A percentile compares a stretch with the other conserved stretches of the same genome.
Evolutionary conservation across 2,113 vertebrate genomes (phyloP).

Genomic region (Phasianus colchicus): DNA sequence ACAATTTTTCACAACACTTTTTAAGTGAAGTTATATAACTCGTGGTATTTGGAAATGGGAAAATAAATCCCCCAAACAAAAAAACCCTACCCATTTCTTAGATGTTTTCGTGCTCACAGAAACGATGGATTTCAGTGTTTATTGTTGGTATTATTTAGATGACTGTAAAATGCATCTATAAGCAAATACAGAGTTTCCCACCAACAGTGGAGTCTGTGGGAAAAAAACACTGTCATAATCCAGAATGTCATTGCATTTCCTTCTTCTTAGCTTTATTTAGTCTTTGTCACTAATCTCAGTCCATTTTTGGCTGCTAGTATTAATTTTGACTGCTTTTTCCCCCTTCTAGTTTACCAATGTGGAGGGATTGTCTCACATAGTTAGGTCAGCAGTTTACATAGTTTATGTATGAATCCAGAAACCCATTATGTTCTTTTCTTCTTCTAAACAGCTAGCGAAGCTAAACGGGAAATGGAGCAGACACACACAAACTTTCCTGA

Average conservation of each 20-base stretch:
- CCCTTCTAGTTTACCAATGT: background rate
- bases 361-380: background rate
- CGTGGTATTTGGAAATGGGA: background rate
- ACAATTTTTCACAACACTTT: background rate
- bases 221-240: background rate
- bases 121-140: background rate
- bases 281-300: background rate
- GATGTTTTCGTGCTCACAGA: background rate
- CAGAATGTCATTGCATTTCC: background rate
- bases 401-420: background rate
- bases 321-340: background rate
- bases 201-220: background rate
- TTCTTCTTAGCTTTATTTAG: conserved; percentile 34
- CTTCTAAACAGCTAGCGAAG: background rate
- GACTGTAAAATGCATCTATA: background rate
- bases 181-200: conserved; percentile 34
- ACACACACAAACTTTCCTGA: background rate
- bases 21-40: background rate
- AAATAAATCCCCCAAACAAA: background rate
- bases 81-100: background rate
- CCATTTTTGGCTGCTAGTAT: background rate
- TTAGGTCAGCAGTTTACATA: background rate
- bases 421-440: background rate
- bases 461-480: background rate
- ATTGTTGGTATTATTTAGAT: background rate